Percentiles rank a stretch among this genome's conserved stretches.
Conservation (phyloP, 2,113 vertebrate genomes). For the Coturnix japonica region DNA sequence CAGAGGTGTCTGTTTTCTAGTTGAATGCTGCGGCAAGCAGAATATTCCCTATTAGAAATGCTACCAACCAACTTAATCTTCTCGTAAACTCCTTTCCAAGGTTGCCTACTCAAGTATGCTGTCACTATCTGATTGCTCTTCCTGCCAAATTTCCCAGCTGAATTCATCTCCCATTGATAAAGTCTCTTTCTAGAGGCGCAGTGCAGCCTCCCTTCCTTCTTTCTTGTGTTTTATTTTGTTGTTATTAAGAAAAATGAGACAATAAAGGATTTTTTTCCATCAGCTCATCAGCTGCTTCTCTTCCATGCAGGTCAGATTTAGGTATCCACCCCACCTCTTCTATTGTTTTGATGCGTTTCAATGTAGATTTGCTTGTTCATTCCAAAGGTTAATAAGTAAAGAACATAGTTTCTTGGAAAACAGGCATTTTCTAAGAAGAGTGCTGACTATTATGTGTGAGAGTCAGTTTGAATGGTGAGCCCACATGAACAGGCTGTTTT, state of each 20-base stretch:
- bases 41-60: conserved; percentile 36
- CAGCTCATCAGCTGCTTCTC: not conserved
- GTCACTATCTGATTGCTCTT: conserved; percentile 44
- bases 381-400: not conserved
- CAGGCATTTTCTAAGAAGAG: not conserved
- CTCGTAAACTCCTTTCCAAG: conserved; percentile 28
- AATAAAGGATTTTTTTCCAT: not conserved
- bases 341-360: not conserved
- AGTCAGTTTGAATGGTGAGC: not conserved
- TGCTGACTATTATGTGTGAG: not conserved
- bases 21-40: not conserved
- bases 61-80: conserved; percentile 36
- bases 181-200: not conserved
- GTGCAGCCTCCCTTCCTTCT: not conserved
- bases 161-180: conserved; percentile 38
- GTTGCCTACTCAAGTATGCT: conserved; percentile 51
- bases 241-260: not conserved
- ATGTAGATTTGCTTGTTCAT: not conserved
- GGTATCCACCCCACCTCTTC: not conserved
- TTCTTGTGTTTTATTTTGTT: not conserved
- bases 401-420: not conserved
- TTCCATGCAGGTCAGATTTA: not conserved
- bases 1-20: not conserved
- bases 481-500: not conserved
- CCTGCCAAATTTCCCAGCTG: conserved; percentile 58